Base-by-base conservation (phyloP, 1,140 invertebrate species). In the Apis dorsata region DNA sequence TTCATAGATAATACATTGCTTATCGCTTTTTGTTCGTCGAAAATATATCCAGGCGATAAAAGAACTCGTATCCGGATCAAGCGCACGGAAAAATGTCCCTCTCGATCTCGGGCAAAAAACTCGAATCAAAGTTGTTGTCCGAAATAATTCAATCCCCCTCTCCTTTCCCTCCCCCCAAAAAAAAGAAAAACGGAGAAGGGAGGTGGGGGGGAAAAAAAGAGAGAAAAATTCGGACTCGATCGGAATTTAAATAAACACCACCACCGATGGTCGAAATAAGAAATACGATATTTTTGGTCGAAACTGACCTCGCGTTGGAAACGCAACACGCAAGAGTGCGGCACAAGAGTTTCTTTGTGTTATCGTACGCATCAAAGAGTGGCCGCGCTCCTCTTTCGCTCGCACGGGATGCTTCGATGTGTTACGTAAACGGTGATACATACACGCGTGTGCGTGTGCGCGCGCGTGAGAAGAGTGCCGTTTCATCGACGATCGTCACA, bases 231-330 rank as follows among this genome's bases (percentile, higher is more conserved):
- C 0, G n/a, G n/a, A 60, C 21, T 8, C 4, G 5, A 21, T 21
- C 34, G 21, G 15, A 51, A 68, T 13, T 79, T 51, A 21, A 28
- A n/a, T 44, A n/a, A 66, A 24, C 24, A 44, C 5, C 2, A 17
- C 11, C 24, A 57, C 4, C 3, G 34, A 34, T 3, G 34, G 53
- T 68, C 10, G 57, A 53, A 63, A 19, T 72, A 62, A 81, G 51
- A 75, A 81, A 74, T 59, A 51, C 13, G 57, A 81, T 69, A 76
- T 81, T 81, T 81, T 60, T 59, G 34, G 21, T 24, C 13, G 60
- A 49, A 65, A 74, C 62, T 65, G 55, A 68, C 72, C 44, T 21
- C 49, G 34, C 72, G 53, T 66, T 68, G 53, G 55, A 65, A 44
- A 66, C 7, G 55, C 15, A 5, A 4, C 34, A 55, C 53, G n/a